Evolutionary conservation across 1,140 invertebrate genomes (phyloP).

Genomic region (Caenorhabditis tropicalis): DNA sequence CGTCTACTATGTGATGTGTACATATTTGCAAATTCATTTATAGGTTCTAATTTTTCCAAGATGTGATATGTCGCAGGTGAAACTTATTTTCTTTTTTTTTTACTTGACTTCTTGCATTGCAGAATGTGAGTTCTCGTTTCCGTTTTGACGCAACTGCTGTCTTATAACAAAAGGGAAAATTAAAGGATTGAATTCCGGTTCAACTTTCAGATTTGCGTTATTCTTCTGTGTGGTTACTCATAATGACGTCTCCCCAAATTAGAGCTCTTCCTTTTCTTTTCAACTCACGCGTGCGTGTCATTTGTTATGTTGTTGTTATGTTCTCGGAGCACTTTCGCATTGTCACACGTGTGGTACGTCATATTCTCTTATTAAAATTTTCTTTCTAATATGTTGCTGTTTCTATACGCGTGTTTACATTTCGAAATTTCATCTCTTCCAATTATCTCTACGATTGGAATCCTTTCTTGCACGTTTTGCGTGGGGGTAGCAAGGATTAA

Average conservation of each 20-base stretch:
- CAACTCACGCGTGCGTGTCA: neutral
- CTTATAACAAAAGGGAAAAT: neutral
- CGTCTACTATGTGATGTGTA: too few relatives aligned
- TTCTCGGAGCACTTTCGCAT: neutral
- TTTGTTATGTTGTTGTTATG: slow-evolving; percentile 10
- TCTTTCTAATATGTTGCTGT: neutral
- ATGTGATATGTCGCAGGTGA: neutral
- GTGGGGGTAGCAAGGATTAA: slow-evolving; percentile 14
- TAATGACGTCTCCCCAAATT: neutral
- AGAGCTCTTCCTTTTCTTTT: neutral
- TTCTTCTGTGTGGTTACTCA: neutral
- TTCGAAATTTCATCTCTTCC: neutral
- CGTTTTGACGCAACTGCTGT: neutral
- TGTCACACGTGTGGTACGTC: neutral
- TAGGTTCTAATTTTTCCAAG: too few relatives aligned
- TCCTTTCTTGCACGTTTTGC: neutral
- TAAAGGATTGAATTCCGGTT: neutral
- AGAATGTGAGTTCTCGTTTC: too few relatives aligned
- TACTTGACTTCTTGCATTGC: neutral
- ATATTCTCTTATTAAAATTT: slow-evolving; percentile 17
- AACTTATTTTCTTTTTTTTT: neutral
- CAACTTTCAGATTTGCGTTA: neutral
- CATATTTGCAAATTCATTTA: too few relatives aligned
- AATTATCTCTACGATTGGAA: slow-evolving; percentile 30
- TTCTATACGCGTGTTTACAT: neutral